Evolutionary conservation across 2,888 invertebrate genomes (phyloP), one percentile per base, ranked within the genome.

Genomic region (Tetramorium bicarinatum): DNA sequence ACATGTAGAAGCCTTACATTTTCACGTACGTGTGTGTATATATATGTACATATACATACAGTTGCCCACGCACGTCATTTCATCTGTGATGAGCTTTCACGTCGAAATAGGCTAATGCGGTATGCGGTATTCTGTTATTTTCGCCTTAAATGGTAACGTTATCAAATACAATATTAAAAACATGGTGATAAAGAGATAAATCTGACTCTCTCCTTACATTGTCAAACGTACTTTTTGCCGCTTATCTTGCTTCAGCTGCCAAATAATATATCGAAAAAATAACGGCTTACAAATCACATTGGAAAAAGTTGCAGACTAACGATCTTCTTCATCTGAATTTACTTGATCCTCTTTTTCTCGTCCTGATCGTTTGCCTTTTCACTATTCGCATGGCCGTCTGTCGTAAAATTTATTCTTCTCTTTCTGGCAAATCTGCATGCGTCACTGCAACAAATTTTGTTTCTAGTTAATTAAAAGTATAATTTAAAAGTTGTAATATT

Each of bases 361-460:
- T 67, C 44, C 44, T 77, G 25, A 52, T 52, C 52, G 41, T 41
- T 59, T 21, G 47, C 8, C 56, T 54, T 71, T 47, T 80, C 59
- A 18, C 34, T 59, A 18, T 38, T 72, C 59, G 69, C 77, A 44
- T 41, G 34, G 38, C 38, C 47, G 15, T 64, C 3, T 21, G 38
- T 47, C 74, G 47, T 74, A 21, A 21, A 59, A 59, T 74, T 74
- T 59, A 59, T 59, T 80, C 59, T n/a, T 21, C 54, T 49, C 21
- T 8, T 56, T 34, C 56, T 21, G 59, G 4, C 18, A 49, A 21
- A 47, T 47, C 59, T 38, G 34, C 34, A 79, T 34, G 18, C 9
- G 21, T 59, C 18, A 44, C 79, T 80, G 79, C 25, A 80, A 80
- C 59, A 79, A 69, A 56, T 59, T 47, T 69, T 15, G 15, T 56